Evolutionary conservation across 2,888 invertebrate species (phyloP).

Genomic region (Drosophila multiciliata): DNA sequence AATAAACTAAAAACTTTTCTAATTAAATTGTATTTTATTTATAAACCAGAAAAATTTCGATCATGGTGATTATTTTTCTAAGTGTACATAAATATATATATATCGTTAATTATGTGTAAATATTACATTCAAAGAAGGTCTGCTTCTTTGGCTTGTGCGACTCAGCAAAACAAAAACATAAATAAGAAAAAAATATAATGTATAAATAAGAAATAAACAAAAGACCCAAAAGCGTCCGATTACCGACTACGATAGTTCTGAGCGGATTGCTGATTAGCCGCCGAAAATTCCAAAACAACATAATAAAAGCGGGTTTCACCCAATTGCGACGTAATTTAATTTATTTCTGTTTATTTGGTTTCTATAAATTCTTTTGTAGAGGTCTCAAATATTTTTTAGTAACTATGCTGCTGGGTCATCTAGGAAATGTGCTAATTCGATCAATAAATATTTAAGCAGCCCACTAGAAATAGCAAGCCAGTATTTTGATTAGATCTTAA

Average conservation of each 20-base stretch:
- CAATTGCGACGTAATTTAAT: slow-evolving; percentile 20
- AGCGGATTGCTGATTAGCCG: slow-evolving; percentile 62
- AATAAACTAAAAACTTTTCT: not conserved
- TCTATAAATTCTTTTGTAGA: not conserved
- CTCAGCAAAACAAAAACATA: slow-evolving; percentile 17
- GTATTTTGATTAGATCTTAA: not conserved
- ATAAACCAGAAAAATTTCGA: not conserved
- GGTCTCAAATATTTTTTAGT: not conserved
- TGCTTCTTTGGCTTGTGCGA: slow-evolving; percentile 21
- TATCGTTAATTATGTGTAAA: not conserved
- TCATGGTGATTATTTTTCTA: not conserved
- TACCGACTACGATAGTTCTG: slow-evolving; percentile 37
- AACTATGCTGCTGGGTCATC: not conserved
- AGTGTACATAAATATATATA: not conserved
- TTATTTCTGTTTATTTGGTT: not conserved
- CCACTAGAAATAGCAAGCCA: not conserved
- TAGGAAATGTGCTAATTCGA: not conserved
- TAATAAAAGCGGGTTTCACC: slow-evolving; percentile 18
- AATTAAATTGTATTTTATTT: not conserved
- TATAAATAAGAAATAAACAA: not conserved
- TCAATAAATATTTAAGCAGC: slow-evolving; percentile 1
- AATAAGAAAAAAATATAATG: not conserved
- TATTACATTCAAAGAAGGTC: not conserved
- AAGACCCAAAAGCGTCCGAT: slow-evolving; percentile 32
- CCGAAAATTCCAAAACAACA: slow-evolving; percentile 29